A percentile compares a stretch with the other conserved stretches of the same genome.
phyloP scores from a whole-genome alignment of 2,113 vertebrate species.

The Geococcyx californianus region DNA sequence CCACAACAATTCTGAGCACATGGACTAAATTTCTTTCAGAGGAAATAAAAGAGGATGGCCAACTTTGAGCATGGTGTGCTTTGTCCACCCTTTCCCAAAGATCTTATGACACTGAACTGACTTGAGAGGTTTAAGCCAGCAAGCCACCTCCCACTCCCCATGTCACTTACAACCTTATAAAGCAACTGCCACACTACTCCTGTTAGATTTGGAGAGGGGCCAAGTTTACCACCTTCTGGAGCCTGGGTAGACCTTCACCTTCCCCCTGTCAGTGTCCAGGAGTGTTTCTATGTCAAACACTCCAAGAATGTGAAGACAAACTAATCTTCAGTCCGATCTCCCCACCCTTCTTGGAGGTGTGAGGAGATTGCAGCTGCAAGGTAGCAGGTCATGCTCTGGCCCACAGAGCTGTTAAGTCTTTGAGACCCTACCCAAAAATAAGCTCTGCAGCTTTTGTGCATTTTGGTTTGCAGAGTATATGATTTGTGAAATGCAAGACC shows the following conservation, averaged over 20 bases:
- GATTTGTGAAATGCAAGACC: neutral
- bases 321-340: constrained; percentile 35
- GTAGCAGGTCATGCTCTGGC: neutral
- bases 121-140: neutral
- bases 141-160: neutral
- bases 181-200: neutral
- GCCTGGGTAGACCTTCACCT: neutral
- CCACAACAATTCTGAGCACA: rapidly evolving
- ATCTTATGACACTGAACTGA: neutral
- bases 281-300: constrained; percentile 57
- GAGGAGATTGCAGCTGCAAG: neutral
- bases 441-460: neutral
- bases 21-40: neutral
- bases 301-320: constrained; percentile 22
- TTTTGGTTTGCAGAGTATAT: neutral
- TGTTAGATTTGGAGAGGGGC: constrained; percentile 27
- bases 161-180: neutral
- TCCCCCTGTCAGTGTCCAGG: constrained; percentile 28
- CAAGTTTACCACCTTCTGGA: neutral
- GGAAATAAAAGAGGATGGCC: neutral
- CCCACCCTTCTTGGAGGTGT: constrained; percentile 16
- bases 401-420: neutral
- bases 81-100: neutral
- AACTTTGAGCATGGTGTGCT: neutral
- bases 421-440: neutral